A percentile compares a stretch with the other conserved stretches of the same genome.
These are phyloP conservation scores for Megalopta genalis DNA, from an alignment of 1,140 invertebrate species.

Conservation along the genomic window DNA sequence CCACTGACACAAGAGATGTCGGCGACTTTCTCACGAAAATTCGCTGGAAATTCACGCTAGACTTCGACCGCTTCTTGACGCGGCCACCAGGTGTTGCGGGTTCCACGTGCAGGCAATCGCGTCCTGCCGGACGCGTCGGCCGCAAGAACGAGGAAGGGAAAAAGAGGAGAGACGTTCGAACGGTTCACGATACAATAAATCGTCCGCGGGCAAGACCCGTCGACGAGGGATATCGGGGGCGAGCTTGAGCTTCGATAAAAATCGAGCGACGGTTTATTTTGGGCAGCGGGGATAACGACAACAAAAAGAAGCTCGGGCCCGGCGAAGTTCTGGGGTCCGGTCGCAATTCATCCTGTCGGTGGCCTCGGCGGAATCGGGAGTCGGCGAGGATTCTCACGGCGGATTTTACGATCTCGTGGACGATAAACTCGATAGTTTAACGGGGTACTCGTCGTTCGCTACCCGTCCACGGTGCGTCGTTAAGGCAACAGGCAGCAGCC, in stretches of 20 bases:
- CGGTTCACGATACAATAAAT: conserved; percentile 6
- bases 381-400: conserved; percentile 34
- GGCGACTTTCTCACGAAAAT: conserved; percentile 53
- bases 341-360: conserved; percentile 41
- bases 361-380: conserved; percentile 40
- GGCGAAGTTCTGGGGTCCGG: conserved; percentile 30
- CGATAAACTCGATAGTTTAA: conserved; percentile 75
- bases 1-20: neutral
- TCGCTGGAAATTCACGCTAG: conserved; percentile 50
- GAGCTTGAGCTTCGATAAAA: conserved; percentile 14
- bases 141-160: neutral
- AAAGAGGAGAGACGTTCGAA: neutral
- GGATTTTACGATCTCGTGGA: conserved; percentile 64
- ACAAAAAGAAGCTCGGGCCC: neutral
- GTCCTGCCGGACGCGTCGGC: neutral
- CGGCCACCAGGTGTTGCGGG: conserved; percentile 25
- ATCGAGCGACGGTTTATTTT: conserved; percentile 16
- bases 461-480: conserved; percentile 62
- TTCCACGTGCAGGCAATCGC: neutral
- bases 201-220: neutral
- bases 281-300: neutral
- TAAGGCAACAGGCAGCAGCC: conserved; percentile 48
- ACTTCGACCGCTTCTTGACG: conserved; percentile 25
- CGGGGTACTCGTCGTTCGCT: conserved; percentile 52
- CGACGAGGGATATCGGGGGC: neutral